Percentiles rank a stretch among this genome's conserved stretches.
phyloP scores from a whole-genome alignment of 2,113 vertebrate genomes.

The Oreochromis aureus region DNA sequence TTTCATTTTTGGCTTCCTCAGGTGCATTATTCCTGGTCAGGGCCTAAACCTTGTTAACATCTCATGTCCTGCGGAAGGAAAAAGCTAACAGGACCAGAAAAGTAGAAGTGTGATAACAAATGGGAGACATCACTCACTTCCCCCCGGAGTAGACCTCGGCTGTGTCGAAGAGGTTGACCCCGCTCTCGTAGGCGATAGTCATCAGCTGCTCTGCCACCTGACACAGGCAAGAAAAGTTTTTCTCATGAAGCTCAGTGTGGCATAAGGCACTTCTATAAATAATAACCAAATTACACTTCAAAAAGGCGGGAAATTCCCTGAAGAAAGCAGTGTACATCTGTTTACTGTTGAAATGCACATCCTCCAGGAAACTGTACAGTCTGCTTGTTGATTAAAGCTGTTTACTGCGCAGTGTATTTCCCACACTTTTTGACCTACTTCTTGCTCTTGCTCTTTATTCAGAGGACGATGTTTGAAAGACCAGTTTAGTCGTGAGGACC shows the following conservation, averaged over 20 bases:
- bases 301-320: constrained; percentile 3
- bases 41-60: not conserved
- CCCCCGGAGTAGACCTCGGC: constrained; percentile 94
- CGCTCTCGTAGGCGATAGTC: constrained; percentile 96
- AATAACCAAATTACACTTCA: not conserved
- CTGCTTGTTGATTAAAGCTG: constrained; percentile 20
- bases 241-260: not conserved
- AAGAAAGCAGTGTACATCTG: not conserved
- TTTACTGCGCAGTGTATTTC: constrained; percentile 26
- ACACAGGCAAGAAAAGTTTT: not conserved
- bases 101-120: not conserved
- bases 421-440: constrained; percentile 39
- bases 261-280: not conserved
- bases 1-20: not conserved
- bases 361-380: not conserved
- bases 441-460: not conserved
- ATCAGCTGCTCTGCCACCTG: constrained; percentile 96
- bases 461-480: not conserved
- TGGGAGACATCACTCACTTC: constrained; percentile 76
- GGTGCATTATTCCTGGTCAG: constrained; percentile 5
- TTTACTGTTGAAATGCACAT: not conserved
- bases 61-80: not conserved
- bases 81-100: not conserved
- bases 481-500: not conserved
- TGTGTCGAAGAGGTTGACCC: constrained; percentile 95